Conservation (phyloP, 1,140 invertebrate species). For the Ridgeia piscesae region DNA sequence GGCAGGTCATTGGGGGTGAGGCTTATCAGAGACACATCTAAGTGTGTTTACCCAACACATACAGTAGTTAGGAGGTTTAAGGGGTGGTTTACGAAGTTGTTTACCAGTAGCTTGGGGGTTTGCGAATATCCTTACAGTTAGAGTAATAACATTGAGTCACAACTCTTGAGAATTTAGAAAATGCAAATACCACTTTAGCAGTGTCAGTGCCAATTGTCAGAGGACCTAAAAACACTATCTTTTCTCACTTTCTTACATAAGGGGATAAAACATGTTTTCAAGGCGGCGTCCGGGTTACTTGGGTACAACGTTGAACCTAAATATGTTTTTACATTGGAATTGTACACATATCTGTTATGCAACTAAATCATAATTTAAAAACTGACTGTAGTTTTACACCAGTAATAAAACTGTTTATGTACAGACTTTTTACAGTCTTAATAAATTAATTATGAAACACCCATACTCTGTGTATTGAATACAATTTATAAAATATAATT, state of each 20-base stretch:
- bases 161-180: too few relatives aligned
- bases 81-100: neutral
- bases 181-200: too few relatives aligned
- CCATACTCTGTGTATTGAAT: too few relatives aligned
- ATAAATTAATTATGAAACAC: neutral
- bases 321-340: neutral
- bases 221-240: neutral
- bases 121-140: neutral
- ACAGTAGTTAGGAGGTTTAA: neutral
- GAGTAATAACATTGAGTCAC: too few relatives aligned
- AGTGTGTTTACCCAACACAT: neutral
- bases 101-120: neutral
- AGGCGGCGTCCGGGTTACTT: neutral
- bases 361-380: neutral
- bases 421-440: neutral
- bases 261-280: neutral
- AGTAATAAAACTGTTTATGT: neutral
- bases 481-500: too few relatives aligned
- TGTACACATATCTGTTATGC: neutral
- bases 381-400: neutral
- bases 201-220: neutral
- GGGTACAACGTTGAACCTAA: neutral
- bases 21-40: neutral
- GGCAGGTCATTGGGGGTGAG: neutral
- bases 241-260: too few relatives aligned